These are phyloP conservation scores for Theristicus caerulescens DNA, from an alignment of 2,113 vertebrate species.

Conservation along the genomic window DNA sequence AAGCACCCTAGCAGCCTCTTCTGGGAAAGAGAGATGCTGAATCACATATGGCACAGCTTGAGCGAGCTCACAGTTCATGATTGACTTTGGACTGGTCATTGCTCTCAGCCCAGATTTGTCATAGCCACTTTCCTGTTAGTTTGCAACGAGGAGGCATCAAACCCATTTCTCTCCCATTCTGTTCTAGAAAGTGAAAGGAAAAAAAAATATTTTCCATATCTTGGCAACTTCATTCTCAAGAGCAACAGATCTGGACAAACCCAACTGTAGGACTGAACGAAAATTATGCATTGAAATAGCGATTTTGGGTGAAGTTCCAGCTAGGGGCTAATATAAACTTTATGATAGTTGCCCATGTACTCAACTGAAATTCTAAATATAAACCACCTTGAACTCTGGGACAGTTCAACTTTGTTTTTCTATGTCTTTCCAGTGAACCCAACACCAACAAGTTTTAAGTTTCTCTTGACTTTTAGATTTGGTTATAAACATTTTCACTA, in stretches of 20 bases:
- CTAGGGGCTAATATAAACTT: not conserved
- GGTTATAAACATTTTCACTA: not conserved
- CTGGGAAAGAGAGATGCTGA: not conserved
- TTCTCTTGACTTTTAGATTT: not conserved
- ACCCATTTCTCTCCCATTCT: not conserved
- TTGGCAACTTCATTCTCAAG: not conserved
- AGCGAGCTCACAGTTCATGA: not conserved
- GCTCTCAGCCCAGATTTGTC: not conserved
- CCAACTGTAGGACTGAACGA: not conserved
- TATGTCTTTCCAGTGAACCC: not conserved
- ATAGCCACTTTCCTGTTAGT: not conserved
- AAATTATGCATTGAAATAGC: not conserved
- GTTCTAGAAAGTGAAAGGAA: not conserved
- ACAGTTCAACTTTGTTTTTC: not conserved
- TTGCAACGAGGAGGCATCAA: not conserved
- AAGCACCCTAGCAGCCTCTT: not conserved
- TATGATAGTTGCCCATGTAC: not conserved
- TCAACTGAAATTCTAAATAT: not conserved
- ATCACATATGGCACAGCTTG: not conserved
- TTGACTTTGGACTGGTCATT: not conserved
- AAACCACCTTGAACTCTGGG: not conserved
- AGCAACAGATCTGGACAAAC: not conserved
- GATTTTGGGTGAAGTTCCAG: not conserved
- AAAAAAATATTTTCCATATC: not conserved
- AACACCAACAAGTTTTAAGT: not conserved